Conservation (phyloP, 2,797 vertebrate genomes). For the Crenichthys baileyi region DNA sequence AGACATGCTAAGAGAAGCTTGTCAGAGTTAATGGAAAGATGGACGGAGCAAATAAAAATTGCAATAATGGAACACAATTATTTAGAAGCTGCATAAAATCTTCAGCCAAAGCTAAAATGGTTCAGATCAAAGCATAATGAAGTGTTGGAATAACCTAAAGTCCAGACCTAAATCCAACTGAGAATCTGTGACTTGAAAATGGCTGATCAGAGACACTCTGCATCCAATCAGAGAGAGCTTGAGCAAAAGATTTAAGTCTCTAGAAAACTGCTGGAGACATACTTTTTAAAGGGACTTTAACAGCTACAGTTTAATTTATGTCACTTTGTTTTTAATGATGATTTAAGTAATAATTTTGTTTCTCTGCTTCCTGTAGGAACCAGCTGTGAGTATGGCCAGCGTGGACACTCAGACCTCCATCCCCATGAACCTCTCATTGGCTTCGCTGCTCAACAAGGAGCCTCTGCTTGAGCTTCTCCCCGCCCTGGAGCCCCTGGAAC, state of each 20-base stretch:
- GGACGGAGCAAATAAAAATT: no score
- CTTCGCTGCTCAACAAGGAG: constrained; percentile 82
- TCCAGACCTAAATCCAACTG: no score
- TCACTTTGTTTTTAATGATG: neutral
- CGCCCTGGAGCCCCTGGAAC: constrained; percentile 86
- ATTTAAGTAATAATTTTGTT: neutral
- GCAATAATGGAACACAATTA: no score
- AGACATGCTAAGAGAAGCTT: no score
- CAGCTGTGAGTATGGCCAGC: constrained; percentile 86
- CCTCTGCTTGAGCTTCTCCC: constrained; percentile 90
- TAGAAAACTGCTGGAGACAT: no score
- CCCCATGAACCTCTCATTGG: constrained; percentile 85
- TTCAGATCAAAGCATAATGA: no score
- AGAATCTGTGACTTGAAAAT: no score
- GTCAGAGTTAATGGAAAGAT: no score
- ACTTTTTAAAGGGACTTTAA: no score
- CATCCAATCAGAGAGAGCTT: neutral
- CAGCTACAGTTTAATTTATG: neutral
- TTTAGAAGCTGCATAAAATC: no score
- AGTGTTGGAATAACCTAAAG: no score
- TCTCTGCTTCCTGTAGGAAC: constrained; percentile 58
- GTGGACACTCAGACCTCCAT: constrained; percentile 86
- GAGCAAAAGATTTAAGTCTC: neutral
- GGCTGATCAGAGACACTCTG: neutral
- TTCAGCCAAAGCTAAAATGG: no score